These are phyloP conservation scores for Napeogenes sylphis DNA, from an alignment of 2,888 invertebrate genomes.

Conservation along the genomic window DNA sequence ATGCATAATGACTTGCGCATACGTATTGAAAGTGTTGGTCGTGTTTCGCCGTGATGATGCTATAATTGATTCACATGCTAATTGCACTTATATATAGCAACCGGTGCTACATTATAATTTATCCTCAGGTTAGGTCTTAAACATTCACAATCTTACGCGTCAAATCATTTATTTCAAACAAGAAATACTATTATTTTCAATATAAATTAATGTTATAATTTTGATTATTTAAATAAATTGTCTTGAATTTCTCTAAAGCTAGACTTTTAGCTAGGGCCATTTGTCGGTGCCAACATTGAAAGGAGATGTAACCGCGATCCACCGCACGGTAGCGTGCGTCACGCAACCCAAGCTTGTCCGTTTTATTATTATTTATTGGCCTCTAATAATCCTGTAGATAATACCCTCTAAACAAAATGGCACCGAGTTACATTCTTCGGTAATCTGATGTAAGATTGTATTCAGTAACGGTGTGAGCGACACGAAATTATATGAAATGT, in stretches of 20 bases:
- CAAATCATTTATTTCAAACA: not conserved
- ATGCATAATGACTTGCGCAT: conserved; percentile 33
- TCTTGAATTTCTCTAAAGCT: not conserved
- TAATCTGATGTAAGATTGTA: conserved; percentile 28
- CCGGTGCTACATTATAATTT: not conserved
- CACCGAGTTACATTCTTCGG: conserved; percentile 36
- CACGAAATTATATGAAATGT: not conserved
- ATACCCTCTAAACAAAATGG: conserved; percentile 53
- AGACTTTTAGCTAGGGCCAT: conserved; percentile 9
- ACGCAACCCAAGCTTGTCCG: conserved; percentile 61
- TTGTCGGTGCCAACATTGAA: conserved; percentile 33
- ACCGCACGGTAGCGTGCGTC: conserved; percentile 66
- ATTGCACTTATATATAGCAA: conserved; percentile 14
- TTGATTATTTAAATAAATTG: not conserved
- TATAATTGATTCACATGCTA: conserved; percentile 34
- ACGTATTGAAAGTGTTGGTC: conserved; percentile 34
- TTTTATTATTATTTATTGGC: conserved; percentile 75
- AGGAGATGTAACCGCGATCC: conserved; percentile 18
- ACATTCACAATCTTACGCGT: no score
- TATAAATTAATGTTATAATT: not conserved
- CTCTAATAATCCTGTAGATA: conserved; percentile 66
- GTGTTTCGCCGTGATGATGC: conserved; percentile 29
- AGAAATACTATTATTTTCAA: not conserved
- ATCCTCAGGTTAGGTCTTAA: not conserved
- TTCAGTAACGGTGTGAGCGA: conserved; percentile 9